A percentile compares a stretch with the other conserved stretches of the same genome.
Conservation (phyloP, 1,140 invertebrate species). For the Macrocentrus cingulum region DNA sequence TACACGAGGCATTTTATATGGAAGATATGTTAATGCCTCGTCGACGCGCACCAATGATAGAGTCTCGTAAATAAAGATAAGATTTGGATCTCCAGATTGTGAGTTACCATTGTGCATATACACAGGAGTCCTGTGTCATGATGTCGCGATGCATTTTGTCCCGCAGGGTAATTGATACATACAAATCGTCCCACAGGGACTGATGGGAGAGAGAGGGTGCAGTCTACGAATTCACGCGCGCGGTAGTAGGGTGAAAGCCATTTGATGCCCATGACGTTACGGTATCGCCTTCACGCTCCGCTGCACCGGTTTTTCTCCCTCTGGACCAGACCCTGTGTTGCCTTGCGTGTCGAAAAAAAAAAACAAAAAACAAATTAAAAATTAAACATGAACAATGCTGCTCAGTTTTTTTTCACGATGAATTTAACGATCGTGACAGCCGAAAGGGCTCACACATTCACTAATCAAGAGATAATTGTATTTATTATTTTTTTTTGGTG, state of each 20-base stretch:
- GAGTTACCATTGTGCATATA: neutral
- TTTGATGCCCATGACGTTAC: slow-evolving; percentile 39
- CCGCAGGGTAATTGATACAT: slow-evolving; percentile 41
- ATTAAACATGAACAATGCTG: too few species aligned
- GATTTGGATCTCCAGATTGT: too few species aligned
- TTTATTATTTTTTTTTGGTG: too few species aligned
- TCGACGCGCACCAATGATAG: too few species aligned
- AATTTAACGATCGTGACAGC: too few species aligned
- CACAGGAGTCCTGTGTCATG: neutral
- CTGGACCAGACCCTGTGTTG: neutral
- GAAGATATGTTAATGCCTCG: too few species aligned
- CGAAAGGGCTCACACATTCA: too few species aligned
- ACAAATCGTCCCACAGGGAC: slow-evolving; percentile 43
- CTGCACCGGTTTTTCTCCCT: slow-evolving; percentile 36
- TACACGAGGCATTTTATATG: too few species aligned
- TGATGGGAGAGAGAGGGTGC: slow-evolving; percentile 22
- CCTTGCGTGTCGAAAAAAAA: slow-evolving; percentile 17
- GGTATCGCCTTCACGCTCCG: slow-evolving; percentile 48
- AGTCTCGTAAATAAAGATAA: too few species aligned
- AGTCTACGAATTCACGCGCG: slow-evolving; percentile 15
- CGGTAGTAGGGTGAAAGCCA: slow-evolving; percentile 41
- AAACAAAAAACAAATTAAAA: slow-evolving; percentile 5
- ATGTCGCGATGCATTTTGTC: neutral
- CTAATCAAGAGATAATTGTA: too few species aligned
- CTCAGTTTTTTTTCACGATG: too few species aligned